phyloP scores from a whole-genome alignment of 2,888 invertebrate genomes.

The Vesta saturnalis region DNA sequence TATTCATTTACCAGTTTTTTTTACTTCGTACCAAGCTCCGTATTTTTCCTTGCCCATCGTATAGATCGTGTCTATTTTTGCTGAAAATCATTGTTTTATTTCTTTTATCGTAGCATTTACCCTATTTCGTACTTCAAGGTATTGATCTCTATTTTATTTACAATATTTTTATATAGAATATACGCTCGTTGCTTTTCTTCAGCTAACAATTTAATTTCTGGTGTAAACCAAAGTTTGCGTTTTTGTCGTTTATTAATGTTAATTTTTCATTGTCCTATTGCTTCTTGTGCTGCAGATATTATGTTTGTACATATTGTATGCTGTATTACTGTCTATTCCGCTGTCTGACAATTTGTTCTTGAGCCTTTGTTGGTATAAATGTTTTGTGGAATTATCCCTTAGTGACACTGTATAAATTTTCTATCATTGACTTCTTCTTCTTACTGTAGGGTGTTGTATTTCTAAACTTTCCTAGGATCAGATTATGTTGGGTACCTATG shows the following conservation, averaged over 20 bases:
- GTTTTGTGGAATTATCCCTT: not conserved
- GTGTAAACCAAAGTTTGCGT: not conserved
- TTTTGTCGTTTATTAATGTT: too few relatives aligned
- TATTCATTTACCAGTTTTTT: not conserved
- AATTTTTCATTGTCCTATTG: too few relatives aligned
- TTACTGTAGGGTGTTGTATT: conserved; percentile 14
- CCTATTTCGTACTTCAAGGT: too few relatives aligned
- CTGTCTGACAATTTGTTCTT: not conserved
- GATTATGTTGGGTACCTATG: conserved; percentile 26
- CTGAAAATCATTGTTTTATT: not conserved
- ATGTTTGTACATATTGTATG: not conserved
- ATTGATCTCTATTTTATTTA: too few relatives aligned
- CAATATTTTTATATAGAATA: too few relatives aligned
- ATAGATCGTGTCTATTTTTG: not conserved
- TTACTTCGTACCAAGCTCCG: not conserved
- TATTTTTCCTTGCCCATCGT: not conserved
- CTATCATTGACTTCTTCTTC: conserved; percentile 13
- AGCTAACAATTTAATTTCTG: not conserved
- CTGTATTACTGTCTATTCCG: not conserved
- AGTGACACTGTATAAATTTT: not conserved
- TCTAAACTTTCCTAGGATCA: conserved; percentile 25
- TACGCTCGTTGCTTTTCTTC: not conserved
- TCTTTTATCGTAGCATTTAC: too few relatives aligned
- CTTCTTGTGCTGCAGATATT: too few relatives aligned
- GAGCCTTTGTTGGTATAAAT: too few relatives aligned